Evolutionary conservation across 2,797 vertebrate genomes (phyloP).

Genomic region (Aeoliscus strigatus): DNA sequence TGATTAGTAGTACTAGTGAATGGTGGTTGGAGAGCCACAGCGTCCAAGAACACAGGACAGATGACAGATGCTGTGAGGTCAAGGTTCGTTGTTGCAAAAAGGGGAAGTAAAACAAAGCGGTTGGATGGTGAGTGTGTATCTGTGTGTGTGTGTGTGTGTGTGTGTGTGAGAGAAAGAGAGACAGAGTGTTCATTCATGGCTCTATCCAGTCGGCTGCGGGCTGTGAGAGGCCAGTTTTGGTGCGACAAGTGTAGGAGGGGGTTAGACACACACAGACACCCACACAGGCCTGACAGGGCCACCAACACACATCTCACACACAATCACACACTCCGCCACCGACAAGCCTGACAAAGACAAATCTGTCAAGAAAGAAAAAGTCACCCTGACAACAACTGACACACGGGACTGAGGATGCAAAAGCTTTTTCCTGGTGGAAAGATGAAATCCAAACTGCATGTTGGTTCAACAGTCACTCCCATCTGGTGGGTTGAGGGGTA

Average conservation of each 20-base stretch:
- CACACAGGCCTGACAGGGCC: conserved; percentile 12
- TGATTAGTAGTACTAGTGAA: too few relatives aligned
- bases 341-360: conserved; percentile 2
- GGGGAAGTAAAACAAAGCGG: conserved; percentile 12
- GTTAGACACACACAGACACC: conserved; percentile 63
- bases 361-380: conserved; percentile 4
- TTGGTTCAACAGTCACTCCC: too few relatives aligned
- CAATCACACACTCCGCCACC: neutral
- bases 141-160: too few relatives aligned
- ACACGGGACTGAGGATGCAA: conserved; percentile 6
- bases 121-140: too few relatives aligned
- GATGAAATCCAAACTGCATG: conserved; percentile 24
- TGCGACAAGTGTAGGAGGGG: conserved; percentile 63
- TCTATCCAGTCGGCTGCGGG: conserved; percentile 47
- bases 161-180: conserved; percentile 15
- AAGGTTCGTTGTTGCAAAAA: conserved; percentile 44
- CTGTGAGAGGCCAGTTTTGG: conserved; percentile 51
- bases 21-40: too few relatives aligned
- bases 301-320: conserved; percentile 7
- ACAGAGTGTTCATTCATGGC: conserved; percentile 66
- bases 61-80: conserved; percentile 31
- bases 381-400: conserved; percentile 11
- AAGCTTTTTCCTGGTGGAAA: conserved; percentile 32
- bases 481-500: too few relatives aligned
- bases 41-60: conserved; percentile 3